Conservation (phyloP, 2,113 vertebrate species). For the Pituophis catenifer region DNA sequence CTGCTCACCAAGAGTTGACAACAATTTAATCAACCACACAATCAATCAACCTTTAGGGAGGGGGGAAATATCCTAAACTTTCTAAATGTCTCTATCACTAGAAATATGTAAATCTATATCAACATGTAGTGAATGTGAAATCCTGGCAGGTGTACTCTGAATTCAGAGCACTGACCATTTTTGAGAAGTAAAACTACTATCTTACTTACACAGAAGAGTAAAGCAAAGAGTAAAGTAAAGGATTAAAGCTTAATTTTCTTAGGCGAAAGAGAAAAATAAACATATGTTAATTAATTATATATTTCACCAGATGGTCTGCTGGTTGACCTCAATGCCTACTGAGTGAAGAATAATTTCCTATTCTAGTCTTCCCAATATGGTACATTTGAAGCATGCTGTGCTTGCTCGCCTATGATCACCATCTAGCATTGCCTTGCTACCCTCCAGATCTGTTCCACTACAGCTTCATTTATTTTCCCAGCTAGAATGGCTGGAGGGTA, state of each 20-base stretch:
- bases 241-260: background rate
- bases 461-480: background rate
- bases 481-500: background rate
- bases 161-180: background rate
- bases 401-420: background rate
- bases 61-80: background rate
- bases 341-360: background rate
- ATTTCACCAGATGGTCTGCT: background rate
- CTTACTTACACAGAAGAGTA: background rate
- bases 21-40: background rate
- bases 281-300: background rate
- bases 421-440: background rate
- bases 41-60: background rate
- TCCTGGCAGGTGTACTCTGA: background rate
- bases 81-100: background rate
- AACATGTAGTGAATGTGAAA: background rate
- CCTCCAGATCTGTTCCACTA: background rate
- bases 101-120: background rate
- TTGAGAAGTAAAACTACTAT: background rate
- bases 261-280: background rate
- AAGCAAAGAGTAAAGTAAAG: background rate
- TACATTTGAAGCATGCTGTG: background rate
- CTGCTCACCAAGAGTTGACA: background rate
- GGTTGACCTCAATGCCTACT: background rate
- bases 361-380: background rate